Base-by-base conservation (phyloP, 2,797 vertebrate genomes). In the Clarias laeviceps region DNA sequence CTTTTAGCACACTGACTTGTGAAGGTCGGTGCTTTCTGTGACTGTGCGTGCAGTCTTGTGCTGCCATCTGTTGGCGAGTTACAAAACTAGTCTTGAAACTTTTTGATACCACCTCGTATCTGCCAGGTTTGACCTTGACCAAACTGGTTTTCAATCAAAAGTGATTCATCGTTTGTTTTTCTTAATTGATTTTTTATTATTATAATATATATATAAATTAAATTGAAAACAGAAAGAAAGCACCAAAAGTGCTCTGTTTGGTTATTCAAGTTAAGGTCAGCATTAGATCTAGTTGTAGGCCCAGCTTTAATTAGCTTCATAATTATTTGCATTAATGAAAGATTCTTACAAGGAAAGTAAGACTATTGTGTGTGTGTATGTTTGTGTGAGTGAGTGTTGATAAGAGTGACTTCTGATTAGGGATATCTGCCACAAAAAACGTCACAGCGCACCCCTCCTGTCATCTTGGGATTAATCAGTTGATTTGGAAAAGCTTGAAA, bases 401-500 rank as follows among this genome's bases (percentile, higher is more conserved):
- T 3, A 59, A 54, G 15, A 76, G 54, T 69, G 64, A 82, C 84
- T 85, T 54, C 57, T 56, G 27, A 82, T 89, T 72, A 85, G 34
- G 6, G 56, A 34, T n/a, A 22, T 57, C 37, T 7, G 11, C 18
- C 45, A 45, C 59, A 80, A 32, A 87, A 85, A 74, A 56, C 73
- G 54, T n/a, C 62, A 79, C 6, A 56, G 27, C 22, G 5, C 27
- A 29, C 29, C 50, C 54, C 74, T 80, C 62, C 65, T 68, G 45
- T 79, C 62, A 83, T 80, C 68, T 69, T 22, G 61, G 68, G 81
- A 83, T 78, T 61, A 87, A 76, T 87, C 37, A 74, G 69, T 83
- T 61, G 37, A 72, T 82, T 87, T 82, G 54, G 57, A 72, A 54
- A 83, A 45, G 56, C 61, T 81, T 80, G 65, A 85, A 59, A 61